Conservation (phyloP, 2,888 invertebrate species). For the Thecocarcelia acutangulata region DNA sequence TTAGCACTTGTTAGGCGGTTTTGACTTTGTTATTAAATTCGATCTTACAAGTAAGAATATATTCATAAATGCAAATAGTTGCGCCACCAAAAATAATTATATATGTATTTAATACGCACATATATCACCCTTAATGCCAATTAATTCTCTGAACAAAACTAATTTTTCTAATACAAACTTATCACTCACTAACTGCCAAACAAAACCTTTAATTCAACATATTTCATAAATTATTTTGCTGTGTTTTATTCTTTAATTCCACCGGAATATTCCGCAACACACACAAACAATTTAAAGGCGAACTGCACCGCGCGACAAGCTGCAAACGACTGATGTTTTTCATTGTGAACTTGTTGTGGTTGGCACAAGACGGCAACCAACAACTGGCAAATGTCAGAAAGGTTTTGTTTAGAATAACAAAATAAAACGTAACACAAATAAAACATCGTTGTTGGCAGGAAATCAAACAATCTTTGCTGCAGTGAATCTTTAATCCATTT, state of each 20-base stretch:
- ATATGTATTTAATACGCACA: too few species aligned
- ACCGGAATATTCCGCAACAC: constrained; percentile 15
- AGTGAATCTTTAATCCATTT: background rate
- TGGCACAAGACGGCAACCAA: constrained; percentile 17
- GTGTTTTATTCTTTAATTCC: constrained; percentile 20
- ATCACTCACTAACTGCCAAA: too few species aligned
- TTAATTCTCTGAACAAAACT: background rate
- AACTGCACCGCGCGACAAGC: constrained; percentile 57
- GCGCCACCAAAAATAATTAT: constrained; percentile 36
- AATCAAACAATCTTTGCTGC: background rate
- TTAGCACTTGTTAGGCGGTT: constrained; percentile 64
- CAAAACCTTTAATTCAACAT: constrained; percentile 9
- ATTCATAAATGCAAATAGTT: too few species aligned
- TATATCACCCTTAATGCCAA: constrained; percentile 15
- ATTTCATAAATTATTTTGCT: constrained; percentile 1
- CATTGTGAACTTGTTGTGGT: constrained; percentile 32
- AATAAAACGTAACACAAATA: background rate
- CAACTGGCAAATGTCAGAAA: constrained; percentile 45
- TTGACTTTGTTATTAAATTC: constrained; percentile 38
- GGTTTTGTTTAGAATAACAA: constrained; percentile 36
- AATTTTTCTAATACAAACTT: background rate
- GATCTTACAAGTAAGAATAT: too few species aligned
- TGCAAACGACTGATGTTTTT: constrained; percentile 55
- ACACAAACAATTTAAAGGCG: background rate
- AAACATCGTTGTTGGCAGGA: background rate